Evolutionary conservation across 2,113 vertebrate genomes (phyloP), one percentile per base, ranked within the genome.

Genomic region (Thunnus thynnus): DNA sequence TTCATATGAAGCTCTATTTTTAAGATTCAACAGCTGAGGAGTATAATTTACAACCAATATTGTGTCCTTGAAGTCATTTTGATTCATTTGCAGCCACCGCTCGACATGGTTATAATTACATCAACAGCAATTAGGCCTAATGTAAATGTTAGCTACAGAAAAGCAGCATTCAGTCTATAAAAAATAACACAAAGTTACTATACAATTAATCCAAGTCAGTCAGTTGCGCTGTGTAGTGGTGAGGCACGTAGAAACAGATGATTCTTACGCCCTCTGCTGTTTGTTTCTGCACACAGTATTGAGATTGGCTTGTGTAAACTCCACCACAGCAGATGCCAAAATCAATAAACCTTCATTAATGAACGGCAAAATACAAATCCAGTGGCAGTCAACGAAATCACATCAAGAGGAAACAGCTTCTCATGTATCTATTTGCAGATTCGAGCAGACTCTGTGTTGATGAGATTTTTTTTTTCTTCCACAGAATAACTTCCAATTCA

Each of bases 211-310:
- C 14, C 0, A 44, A 30, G 20, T 62, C 30, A 41, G 41, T 36
- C 17, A 4, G 27, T n/a, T 51, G 4, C 5, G 41, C 10, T 70
- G 22, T 41, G 9, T 8, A 2, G 65, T 22, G 22, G 27, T 6
- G 18, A 72, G 47, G 2, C 36, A 2, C 62, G 74, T 69, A n/a
- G 25, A 90, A 86, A 69, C 52, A 64, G 88, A 85, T 84, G 91
- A 73, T 82, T 80, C 84, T 73, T 86, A 13, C 93, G 93, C 92
- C 93, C 92, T 86, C 93, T 94, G 87, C 87, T 88, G 93, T 70
- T 75, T 17, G 63, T 48, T 76, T 58, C 52, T 22, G 55, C 77
- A 22, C 68, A 82, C 58, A 51, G 25, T 55, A 1, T 7, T 25
- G 44, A 64, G 57, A 76, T 83, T 48, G 66, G 72, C 60, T 79